Evolutionary conservation across 2,113 vertebrate genomes (phyloP).

Genomic region (Pterocles burchelli): DNA sequence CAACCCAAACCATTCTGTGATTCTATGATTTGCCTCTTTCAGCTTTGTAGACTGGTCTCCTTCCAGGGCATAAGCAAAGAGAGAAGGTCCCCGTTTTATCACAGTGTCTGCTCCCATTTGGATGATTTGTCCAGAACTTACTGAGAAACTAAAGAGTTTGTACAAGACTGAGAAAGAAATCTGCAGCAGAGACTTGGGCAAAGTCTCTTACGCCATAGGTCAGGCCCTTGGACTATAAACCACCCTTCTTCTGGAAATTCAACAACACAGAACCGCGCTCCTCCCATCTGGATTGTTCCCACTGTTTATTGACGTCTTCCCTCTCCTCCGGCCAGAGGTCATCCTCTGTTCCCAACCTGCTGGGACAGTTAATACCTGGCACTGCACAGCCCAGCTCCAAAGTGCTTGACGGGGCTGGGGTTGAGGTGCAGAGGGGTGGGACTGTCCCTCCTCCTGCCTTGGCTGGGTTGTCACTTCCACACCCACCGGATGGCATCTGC

Average conservation of each 20-base stretch:
- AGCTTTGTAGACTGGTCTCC: neutral
- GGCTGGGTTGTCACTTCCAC: neutral
- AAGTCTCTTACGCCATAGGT: rapidly evolving
- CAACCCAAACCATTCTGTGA: too few relatives aligned
- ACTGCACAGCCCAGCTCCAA: rapidly evolving
- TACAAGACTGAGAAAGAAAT: neutral
- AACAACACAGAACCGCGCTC: neutral
- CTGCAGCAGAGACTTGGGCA: neutral
- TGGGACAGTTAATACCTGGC: neutral
- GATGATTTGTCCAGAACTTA: neutral
- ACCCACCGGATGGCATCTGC: neutral
- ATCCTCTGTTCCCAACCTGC: neutral
- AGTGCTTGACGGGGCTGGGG: neutral
- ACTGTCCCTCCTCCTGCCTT: neutral
- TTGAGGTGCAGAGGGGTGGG: neutral
- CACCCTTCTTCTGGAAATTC: neutral
- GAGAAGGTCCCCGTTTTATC: neutral
- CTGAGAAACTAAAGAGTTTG: neutral
- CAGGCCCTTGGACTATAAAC: neutral
- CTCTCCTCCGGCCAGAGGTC: neutral
- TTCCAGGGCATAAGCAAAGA: neutral
- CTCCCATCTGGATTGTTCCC: neutral
- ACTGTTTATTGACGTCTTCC: neutral
- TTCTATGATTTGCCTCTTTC: neutral
- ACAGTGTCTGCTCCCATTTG: neutral